Evolutionary conservation across 2,797 vertebrate genomes (phyloP), one percentile per base, ranked within the genome.

Genomic region (Anableps anableps): DNA sequence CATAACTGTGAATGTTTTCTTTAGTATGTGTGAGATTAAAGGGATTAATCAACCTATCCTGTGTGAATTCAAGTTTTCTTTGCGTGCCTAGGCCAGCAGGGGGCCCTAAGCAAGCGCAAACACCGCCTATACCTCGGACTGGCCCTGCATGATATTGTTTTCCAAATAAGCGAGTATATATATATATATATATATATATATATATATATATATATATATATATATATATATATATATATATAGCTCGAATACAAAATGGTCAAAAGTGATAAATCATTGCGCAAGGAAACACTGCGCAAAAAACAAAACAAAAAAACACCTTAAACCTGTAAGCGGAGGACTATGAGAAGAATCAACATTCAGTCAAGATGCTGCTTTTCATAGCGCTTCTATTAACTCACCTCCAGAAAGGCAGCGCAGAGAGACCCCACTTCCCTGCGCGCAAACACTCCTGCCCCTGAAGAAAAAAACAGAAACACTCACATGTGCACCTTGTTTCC

Each of bases 401-500:
- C 47, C 58, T 17, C 34, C 23, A 10, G 16, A 76, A 78, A 41
- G n/a, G 41, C 26, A 71, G 26, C 23, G 38, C 31, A 68, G 64
- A 68, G 64, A 82, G 5, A 79, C 47, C 34, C 0, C 5, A 13
- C 3, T 6, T 8, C 8, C 1, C 50, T n/a, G 31, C 36, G 34
- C 38, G 74, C 83, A 79, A 77, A 83, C 80, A 74, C 79, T 11
- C 64, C 55, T 77, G 23, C 78, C 34, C 74, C 6, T 66, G 5
- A 58, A 45, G n/a, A 70, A 72, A 74, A 74, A 51, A 62, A 50
- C n/a, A 19, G 38, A 31, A 36, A 8, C n/a, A 47, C 34, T 85
- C 90, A 86, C 90, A 92, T 83, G 89, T 94, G 94, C 86, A 87
- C 76, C 83, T 88, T 77, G 53, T 93, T 91, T 90, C 85, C 85